Conservation (phyloP, 2,797 vertebrate species). For the Zenarchopterus dispar region DNA sequence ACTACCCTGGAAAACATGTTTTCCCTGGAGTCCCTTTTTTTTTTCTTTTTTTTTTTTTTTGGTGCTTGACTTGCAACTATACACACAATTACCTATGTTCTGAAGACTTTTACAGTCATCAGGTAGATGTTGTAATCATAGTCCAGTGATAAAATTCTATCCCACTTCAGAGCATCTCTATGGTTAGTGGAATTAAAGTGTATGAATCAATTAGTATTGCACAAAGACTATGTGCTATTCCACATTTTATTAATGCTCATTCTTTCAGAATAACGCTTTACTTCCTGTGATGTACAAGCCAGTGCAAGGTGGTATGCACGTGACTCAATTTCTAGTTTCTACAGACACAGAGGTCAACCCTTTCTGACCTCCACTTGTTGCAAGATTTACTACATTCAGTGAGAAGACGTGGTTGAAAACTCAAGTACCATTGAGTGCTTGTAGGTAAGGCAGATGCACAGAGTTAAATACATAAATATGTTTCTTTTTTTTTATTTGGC, state of each 20-base stretch:
- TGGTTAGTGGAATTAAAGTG: slow-evolving; percentile 5
- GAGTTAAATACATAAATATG: too few relatives aligned
- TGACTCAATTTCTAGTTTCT: not conserved
- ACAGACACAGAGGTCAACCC: not conserved
- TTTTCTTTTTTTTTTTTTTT: too few relatives aligned
- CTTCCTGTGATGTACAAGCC: not conserved
- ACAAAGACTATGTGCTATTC: not conserved
- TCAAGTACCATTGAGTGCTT: not conserved
- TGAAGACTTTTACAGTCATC: slow-evolving; percentile 5
- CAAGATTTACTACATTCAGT: not conserved
- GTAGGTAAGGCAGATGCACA: not conserved
- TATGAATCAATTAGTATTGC: slow-evolving; percentile 12
- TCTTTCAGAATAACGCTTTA: not conserved
- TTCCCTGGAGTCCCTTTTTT: not conserved
- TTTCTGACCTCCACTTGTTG: not conserved
- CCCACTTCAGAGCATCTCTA: slow-evolving; percentile 13
- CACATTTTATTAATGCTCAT: not conserved
- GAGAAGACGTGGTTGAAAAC: not conserved
- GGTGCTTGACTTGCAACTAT: not conserved
- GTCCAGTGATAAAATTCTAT: not conserved
- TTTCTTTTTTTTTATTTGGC: too few relatives aligned
- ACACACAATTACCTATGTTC: not conserved
- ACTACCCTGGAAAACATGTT: not conserved
- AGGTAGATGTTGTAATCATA: slow-evolving; percentile 7
- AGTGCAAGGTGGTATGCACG: not conserved